Conservation (phyloP, 1,140 invertebrate species). For the Bombus haemorrhoidalis region DNA sequence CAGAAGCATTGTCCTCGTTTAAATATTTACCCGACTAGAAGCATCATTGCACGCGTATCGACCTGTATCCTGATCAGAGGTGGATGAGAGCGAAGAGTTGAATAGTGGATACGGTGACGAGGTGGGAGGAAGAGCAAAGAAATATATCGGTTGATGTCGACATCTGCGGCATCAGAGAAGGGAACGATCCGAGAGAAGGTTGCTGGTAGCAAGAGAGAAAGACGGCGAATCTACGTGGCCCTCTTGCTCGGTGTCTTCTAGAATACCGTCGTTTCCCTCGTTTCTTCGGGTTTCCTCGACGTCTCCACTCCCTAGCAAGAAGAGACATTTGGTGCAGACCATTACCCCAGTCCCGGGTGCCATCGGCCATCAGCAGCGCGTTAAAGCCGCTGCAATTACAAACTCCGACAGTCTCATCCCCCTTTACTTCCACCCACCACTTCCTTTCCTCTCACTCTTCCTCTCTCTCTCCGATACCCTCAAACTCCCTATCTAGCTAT, state of each 20-base stretch:
- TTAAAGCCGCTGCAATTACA: slow-evolving; percentile 81
- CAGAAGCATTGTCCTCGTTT: slow-evolving; percentile 25
- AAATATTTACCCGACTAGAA: slow-evolving; percentile 36
- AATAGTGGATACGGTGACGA: too few species aligned
- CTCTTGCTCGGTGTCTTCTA: slow-evolving; percentile 57
- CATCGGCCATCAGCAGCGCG: slow-evolving; percentile 79
- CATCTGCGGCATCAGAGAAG: slow-evolving; percentile 53
- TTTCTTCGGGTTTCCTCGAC: slow-evolving; percentile 46
- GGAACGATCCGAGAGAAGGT: slow-evolving; percentile 38
- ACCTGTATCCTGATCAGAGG: slow-evolving; percentile 25
- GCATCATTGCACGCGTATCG: slow-evolving; percentile 29
- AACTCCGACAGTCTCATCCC: slow-evolving; percentile 76
- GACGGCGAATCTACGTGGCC: slow-evolving; percentile 50
- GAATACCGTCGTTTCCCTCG: slow-evolving; percentile 62
- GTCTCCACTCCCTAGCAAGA: slow-evolving; percentile 59
- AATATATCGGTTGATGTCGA: slow-evolving; percentile 44
- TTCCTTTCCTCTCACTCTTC: slow-evolving; percentile 7
- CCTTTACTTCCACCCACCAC: slow-evolving; percentile 63
- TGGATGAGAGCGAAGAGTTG: neutral
- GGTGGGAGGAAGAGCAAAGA: slow-evolving; percentile 18
- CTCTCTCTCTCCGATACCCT: neutral
- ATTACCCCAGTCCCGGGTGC: slow-evolving; percentile 75
- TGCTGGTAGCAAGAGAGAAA: neutral
- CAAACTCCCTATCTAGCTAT: neutral
- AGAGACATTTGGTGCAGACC: slow-evolving; percentile 76